Evolutionary conservation across 1,140 invertebrate species (phyloP), one percentile per base, ranked within the genome.

Genomic region (Drosophila kurseongensis): DNA sequence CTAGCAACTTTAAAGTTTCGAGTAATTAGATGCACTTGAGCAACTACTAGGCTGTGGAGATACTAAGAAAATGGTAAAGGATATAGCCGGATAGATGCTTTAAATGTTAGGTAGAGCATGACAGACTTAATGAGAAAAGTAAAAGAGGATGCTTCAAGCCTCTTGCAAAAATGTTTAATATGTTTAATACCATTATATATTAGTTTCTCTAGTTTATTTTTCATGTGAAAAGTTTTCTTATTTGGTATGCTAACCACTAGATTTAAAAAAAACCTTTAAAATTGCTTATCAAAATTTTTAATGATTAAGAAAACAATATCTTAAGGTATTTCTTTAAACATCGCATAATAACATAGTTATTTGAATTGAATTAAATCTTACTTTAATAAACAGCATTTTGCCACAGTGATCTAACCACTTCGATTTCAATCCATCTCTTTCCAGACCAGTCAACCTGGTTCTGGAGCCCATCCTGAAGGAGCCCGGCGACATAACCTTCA

Each of bases 391-490:
- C 2, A 10, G 36, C n/a, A 45, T 60, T 60, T 60, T 56, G 48
- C 1, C 16, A 2, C 35, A 16, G 5, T 48, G 4, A 41, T 27
- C 12, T 42, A 27, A 55, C 41, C 10, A 12, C 36, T 9, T 7
- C 16, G 14, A 12, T 47, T 38, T 35, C 13, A 16, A 32, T 40
- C 5, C 27, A 8, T 48, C 56, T 36, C n/a, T 54, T 86, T 68
- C 35, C 73, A 91, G 90, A 59, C 90, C 90, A 52, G 76, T 91
- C 60, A 95, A 94, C 18, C 93, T 96, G 52, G 91, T 96, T n/a
- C 82, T 96, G 9, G 96, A 96, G 72, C 96, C 96, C 75, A 95
- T 97, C 7, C 94, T 95, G 0, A 93, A 94, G 59, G 95, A 96
- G 79, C 93, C 94, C n/a, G 95, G 95, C 2, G 93, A 94, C 41